phyloP scores from a whole-genome alignment of 1,140 invertebrate genomes.

The Melitaea cinxia region DNA sequence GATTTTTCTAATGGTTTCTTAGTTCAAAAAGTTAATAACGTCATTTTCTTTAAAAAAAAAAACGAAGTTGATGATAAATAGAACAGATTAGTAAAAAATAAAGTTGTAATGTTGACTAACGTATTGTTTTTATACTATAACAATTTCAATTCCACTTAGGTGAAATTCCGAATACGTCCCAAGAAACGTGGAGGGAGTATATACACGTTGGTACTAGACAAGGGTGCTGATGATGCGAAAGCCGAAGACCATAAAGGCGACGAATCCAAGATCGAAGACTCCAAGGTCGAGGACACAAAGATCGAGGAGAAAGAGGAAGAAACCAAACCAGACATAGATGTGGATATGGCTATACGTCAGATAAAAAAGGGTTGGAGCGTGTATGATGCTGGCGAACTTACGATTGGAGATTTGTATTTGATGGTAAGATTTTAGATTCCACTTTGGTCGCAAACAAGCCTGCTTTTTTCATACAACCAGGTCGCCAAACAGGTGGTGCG shows the following conservation, averaged over 20 bases:
- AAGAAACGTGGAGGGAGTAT: conserved; percentile 67
- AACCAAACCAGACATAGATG: conserved; percentile 61
- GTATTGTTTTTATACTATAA: too few species aligned
- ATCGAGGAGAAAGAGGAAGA: conserved; percentile 50
- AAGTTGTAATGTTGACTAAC: too few species aligned
- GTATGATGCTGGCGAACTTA: conserved; percentile 88
- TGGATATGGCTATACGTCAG: conserved; percentile 78
- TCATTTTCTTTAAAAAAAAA: too few species aligned
- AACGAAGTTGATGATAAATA: too few species aligned
- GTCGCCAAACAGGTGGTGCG: too few species aligned
- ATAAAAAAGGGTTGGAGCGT: conserved; percentile 91
- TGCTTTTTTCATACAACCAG: too few species aligned
- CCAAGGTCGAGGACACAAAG: conserved; percentile 45
- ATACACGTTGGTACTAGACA: conserved; percentile 65
- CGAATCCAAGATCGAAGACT: conserved; percentile 25
- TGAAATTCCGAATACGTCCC: conserved; percentile 68
- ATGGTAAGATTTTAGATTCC: conserved; percentile 83
- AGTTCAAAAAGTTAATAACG: too few species aligned
- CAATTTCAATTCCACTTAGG: conserved; percentile 40
- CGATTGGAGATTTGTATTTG: conserved; percentile 94
- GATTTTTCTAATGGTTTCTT: too few species aligned
- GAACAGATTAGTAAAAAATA: too few species aligned
- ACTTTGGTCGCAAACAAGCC: neutral
- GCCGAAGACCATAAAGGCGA: neutral
- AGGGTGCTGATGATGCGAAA: conserved; percentile 51